Conservation (phyloP, 2,113 vertebrate genomes). For the Tragelaphus scriptus region DNA sequence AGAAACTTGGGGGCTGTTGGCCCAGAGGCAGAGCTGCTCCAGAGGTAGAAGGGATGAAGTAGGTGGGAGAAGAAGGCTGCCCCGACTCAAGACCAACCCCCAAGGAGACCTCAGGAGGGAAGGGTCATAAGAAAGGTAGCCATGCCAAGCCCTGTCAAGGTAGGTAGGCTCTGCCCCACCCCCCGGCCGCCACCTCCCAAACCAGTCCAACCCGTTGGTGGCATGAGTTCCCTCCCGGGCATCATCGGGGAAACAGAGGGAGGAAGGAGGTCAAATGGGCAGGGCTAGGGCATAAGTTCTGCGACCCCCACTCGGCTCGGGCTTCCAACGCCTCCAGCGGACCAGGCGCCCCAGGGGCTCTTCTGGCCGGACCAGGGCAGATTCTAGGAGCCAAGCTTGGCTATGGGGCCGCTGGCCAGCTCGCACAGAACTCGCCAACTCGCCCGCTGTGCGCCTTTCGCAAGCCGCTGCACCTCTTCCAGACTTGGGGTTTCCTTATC, state of each 20-base stretch:
- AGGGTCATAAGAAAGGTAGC: not conserved
- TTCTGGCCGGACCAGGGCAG: not conserved
- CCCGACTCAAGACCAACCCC: not conserved
- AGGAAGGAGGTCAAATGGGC: constrained; percentile 44
- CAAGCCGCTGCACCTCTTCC: not conserved
- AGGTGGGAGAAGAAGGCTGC: not conserved
- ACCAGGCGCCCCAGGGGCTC: not conserved
- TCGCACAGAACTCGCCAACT: not conserved
- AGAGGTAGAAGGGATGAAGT: not conserved
- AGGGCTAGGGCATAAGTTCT: not conserved
- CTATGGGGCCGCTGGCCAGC: not conserved
- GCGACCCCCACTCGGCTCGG: fast-evolving
- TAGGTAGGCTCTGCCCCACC: constrained; percentile 39
- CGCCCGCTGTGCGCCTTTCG: not conserved
- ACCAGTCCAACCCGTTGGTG: constrained; percentile 62
- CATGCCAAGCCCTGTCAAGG: not conserved
- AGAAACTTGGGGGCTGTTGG: not conserved
- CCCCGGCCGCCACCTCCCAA: constrained; percentile 27
- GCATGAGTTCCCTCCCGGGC: not conserved
- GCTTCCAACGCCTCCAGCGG: fast-evolving
- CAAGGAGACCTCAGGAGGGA: not conserved
- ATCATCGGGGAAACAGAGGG: not conserved
- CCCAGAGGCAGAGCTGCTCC: not conserved
- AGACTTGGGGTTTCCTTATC: constrained; percentile 20
- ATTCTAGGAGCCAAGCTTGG: fast-evolving